Conservation (phyloP, 1,140 invertebrate genomes). For the Anagrus nilaparvatae region DNA sequence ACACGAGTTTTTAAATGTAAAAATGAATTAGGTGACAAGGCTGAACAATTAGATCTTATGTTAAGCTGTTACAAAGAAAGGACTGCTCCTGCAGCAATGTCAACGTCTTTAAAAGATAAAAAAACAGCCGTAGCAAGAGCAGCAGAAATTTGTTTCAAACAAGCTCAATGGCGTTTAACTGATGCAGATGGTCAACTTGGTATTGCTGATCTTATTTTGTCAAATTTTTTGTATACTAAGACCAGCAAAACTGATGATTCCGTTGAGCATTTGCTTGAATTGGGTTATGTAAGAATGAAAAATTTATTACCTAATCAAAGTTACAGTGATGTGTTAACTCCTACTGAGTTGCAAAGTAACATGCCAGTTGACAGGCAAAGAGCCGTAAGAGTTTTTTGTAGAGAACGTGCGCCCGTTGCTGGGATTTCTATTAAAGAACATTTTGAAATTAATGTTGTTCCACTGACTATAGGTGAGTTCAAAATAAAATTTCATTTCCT, state of each 20-base stretch:
- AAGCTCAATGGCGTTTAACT: constrained; percentile 96
- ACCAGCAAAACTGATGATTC: constrained; percentile 94
- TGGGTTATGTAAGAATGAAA: constrained; percentile 93
- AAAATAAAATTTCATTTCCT: constrained; percentile 2
- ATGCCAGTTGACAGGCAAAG: constrained; percentile 78
- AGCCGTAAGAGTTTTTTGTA: constrained; percentile 77
- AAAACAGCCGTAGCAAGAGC: constrained; percentile 70
- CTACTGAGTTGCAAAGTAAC: constrained; percentile 77
- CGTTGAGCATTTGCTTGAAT: constrained; percentile 90
- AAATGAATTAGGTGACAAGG: constrained; percentile 70
- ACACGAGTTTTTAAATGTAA: constrained; percentile 80
- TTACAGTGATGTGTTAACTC: constrained; percentile 85
- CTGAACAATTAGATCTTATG: constrained; percentile 90
- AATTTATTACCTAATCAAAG: constrained; percentile 91
- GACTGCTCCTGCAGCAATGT: constrained; percentile 35
- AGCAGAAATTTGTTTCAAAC: constrained; percentile 97
- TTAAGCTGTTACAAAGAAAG: constrained; percentile 78
- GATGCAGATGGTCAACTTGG: constrained; percentile 95
- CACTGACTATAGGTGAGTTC: constrained; percentile 71
- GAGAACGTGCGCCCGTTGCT: constrained; percentile 85
- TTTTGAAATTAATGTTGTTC: constrained; percentile 93
- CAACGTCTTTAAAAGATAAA: constrained; percentile 45
- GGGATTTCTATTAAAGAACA: constrained; percentile 98
- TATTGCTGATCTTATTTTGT: constrained; percentile 89
- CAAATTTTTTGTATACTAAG: constrained; percentile 96